Evolutionary conservation across 2,113 vertebrate species (phyloP), one percentile per base, ranked within the genome.

Genomic region (Oncorhynchus tshawytscha): DNA sequence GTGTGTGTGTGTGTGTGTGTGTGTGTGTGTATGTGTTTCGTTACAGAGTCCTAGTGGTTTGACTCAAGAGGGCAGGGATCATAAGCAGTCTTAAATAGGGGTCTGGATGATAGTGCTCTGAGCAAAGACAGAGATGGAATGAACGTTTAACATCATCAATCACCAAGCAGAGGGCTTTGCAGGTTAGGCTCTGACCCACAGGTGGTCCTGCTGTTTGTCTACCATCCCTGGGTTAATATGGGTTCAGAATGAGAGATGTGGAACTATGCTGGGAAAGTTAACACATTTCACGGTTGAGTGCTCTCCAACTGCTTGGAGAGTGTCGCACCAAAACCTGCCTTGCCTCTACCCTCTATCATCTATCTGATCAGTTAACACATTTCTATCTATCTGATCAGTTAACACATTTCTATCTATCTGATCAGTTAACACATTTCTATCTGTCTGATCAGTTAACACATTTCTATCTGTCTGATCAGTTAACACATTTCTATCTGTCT

Each of bases 101-200:
- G 67, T 31, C 15, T 67, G 67, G 67, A 25, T 18, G 66, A 31
- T 31, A 34, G 66, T 12, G 51, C 27, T 22, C 29, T 31, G 31
- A 49, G 49, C 20, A 67, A 64, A 70, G 64, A 31, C 66, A 66
- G 49, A 29, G 22, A 68, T 72, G 69, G 48, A 66, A 74, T 68
- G 20, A 0, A 45, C 45, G 71, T 12, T 64, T 8, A 5, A 31
- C 45, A 20, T 48, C 51, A 72, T 79, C 77, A 78, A 82, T 82
- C 71, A 74, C 62, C 65, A 65, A 29, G 62, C 68, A 67, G 54
- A 60, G 20, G 66, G 27, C 67, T 59, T 71, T 71, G 20, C n/a
- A 18, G 51, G 39, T 45, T 45, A 45, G 39, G 48, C 20, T 20
- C 67, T 68, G 67, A 68, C 67, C 25, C 68, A 67, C 71, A 74